phyloP scores from a whole-genome alignment of 2,888 invertebrate genomes.

The Hymenopus coronatus region DNA sequence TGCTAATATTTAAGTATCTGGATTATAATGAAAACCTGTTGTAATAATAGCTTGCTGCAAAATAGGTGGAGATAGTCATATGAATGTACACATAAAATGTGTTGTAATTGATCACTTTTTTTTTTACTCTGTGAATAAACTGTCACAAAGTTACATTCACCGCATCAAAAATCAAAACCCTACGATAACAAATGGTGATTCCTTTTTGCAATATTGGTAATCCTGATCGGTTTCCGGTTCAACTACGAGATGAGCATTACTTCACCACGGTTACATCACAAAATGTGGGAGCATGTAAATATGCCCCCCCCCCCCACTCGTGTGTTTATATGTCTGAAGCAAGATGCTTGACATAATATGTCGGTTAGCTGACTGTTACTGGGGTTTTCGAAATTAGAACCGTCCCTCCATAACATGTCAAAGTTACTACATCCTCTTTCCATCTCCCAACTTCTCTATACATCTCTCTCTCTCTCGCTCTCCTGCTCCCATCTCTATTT shows the following conservation, averaged over 20 bases:
- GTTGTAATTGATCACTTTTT: no score
- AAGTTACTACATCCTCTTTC: conserved; percentile 8
- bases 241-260: background rate
- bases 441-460: conserved; percentile 18
- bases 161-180: no score
- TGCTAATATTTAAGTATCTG: no score
- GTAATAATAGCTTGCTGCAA: no score
- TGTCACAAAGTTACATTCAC: no score
- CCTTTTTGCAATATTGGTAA: background rate
- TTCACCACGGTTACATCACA: background rate
- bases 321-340: background rate
- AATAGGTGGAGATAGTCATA: no score
- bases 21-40: no score
- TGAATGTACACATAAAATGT: no score
- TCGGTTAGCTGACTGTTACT: conserved; percentile 21
- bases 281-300: background rate
- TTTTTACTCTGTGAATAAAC: no score
- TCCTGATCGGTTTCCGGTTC: background rate
- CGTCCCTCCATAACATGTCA: background rate
- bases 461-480: conserved; percentile 16
- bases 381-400: conserved; percentile 17
- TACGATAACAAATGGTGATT: background rate
- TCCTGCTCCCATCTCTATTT: conserved; percentile 44
- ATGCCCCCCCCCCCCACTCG: background rate
- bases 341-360: conserved; percentile 4